Base-by-base conservation (phyloP, 2,888 invertebrate genomes). In the Chrysopilus asiliformis region DNA sequence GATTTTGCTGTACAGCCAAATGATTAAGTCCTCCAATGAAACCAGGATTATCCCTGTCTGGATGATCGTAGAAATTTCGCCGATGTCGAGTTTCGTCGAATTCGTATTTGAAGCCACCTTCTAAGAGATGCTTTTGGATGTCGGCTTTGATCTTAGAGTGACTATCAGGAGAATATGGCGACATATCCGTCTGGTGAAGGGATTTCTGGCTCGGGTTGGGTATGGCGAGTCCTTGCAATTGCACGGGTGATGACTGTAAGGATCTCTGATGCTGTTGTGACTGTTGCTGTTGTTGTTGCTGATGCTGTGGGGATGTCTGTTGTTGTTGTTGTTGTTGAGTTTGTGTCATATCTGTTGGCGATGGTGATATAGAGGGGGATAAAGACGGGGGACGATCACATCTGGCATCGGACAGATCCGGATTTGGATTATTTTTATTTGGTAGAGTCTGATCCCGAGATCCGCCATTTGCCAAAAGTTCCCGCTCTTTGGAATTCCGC, bases 401-500 rank as follows among this genome's bases (percentile, higher is more conserved):
- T 52, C 83, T 82, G 2, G 85, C 86, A 57, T 93, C 93, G 45
- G 89, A 90, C 31, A 93, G 66, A 57, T 93, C 93, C 0, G 93
- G 93, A 60, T 93, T 89, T 0, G 93, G 93, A 60, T 93, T 94
- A 68, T 90, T 91, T 60, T 94, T 94, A 62, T 90, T 94, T 1
- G 94, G 94, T 16, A 95, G 67, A 1, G 94, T 94, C 61, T 93
- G 91, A 55, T 94, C 94, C 18, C 94, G 72, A 6, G 90, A 87
- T 2, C 94, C 94, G 0, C 94, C 94, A 14, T 80, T 81, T 0
- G 94, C 93, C 16, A 95, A 67, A 1, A 94, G 72, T 62, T 95
- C 94, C 20, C 94, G 72, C 60, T 95, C 95, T 65, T 95, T 95
- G 4, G 90, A 91, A 65, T 97, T 97, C 36, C 97, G 74, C 95